These are phyloP conservation scores for cat (Felis catus) DNA, from an alignment of 2,113 vertebrate genomes.

Conservation along the genomic window F.catus_Fca126_mat1.0 CM031424.1:90109001-90109500, in stretches of 20 bases:
- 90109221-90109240: neutral
- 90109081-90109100: too few relatives aligned
- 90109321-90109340: fast-evolving
- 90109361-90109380: fast-evolving
- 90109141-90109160: too few relatives aligned
- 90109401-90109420: fast-evolving
- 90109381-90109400: fast-evolving
- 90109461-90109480: neutral
- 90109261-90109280: neutral
- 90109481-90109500: fast-evolving
- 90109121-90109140: too few relatives aligned
- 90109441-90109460: neutral
- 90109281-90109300: fast-evolving
- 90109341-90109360: fast-evolving
- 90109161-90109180: too few relatives aligned
- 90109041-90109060: too few relatives aligned
- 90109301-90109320: fast-evolving
- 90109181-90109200: too few relatives aligned
- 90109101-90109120: too few relatives aligned
- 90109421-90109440: neutral
- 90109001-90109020: too few relatives aligned
- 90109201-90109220: neutral
- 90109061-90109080: too few relatives aligned
- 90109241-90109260: neutral
- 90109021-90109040: too few relatives aligned